A percentile compares a stretch with the other conserved stretches of the same genome.
These are phyloP conservation scores for Notothenia rossii DNA, from an alignment of 2,113 vertebrate species.

Conservation along the genomic window DNA sequence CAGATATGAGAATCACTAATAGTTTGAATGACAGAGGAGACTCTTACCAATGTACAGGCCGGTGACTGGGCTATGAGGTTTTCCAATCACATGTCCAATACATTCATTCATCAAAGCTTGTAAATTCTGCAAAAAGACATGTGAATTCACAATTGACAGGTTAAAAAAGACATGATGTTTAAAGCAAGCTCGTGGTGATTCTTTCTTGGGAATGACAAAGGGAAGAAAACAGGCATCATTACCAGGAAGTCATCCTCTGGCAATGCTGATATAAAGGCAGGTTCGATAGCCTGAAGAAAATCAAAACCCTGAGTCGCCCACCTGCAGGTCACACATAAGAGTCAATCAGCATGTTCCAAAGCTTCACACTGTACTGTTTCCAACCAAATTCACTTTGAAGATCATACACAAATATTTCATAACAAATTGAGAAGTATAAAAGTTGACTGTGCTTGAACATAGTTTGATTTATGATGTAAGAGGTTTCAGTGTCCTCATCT, in stretches of 20 bases:
- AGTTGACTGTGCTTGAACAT: neutral
- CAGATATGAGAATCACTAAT: neutral
- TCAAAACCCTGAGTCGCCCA: constrained; percentile 99
- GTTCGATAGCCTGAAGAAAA: constrained; percentile 98
- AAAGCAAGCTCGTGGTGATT: neutral
- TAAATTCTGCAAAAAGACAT: constrained; percentile 86
- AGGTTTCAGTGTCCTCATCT: neutral
- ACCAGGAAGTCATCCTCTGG: constrained; percentile 99
- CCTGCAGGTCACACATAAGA: constrained; percentile 73
- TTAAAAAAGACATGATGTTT: neutral
- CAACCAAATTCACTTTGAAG: neutral
- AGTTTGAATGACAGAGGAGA: neutral
- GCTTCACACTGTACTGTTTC: neutral
- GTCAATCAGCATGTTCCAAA: constrained; percentile 11
- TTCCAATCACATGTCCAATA: constrained; percentile 99
- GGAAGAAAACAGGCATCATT: constrained; percentile 52
- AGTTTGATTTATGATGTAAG: neutral
- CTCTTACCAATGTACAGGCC: constrained; percentile 94
- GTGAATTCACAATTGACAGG: neutral
- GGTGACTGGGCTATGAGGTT: constrained; percentile 97
- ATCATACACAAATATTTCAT: neutral
- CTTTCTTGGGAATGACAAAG: neutral
- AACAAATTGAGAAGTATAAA: neutral
- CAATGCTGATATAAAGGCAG: constrained; percentile 96
- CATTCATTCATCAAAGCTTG: constrained; percentile 99